A percentile compares a stretch with the other conserved stretches of the same genome.
These are phyloP conservation scores for Elaphurus davidianus DNA, from an alignment of 2,113 vertebrate species.

Conservation along the genomic window DNA sequence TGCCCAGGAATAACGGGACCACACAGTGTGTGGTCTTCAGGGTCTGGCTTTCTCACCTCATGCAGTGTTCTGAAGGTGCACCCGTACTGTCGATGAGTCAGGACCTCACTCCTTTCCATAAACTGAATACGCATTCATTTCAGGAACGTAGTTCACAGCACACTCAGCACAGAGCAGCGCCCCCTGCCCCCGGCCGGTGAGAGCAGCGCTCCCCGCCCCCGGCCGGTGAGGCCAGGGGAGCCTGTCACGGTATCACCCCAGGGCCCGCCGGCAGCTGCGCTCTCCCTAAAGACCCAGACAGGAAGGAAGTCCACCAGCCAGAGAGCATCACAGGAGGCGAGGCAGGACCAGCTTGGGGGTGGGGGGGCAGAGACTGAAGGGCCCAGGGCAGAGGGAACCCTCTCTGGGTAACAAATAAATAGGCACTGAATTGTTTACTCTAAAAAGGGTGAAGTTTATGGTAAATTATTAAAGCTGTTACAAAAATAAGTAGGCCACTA, in stretches of 20 bases:
- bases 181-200: accelerated
- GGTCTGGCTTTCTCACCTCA: neutral
- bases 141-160: neutral
- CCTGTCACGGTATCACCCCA: accelerated
- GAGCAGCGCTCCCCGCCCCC: accelerated
- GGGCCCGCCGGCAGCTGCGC: neutral
- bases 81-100: accelerated
- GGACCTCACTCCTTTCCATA: neutral
- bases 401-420: neutral
- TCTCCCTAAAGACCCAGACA: accelerated
- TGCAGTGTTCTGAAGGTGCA: neutral
- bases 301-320: neutral
- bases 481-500: neutral
- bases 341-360: accelerated
- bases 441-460: neutral
- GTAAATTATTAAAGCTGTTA: neutral
- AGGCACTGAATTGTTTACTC: no score
- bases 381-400: neutral
- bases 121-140: accelerated
- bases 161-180: no score
- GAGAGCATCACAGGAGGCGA: accelerated
- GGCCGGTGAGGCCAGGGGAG: neutral
- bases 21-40: accelerated
- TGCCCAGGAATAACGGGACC: accelerated
- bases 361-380: no score